These are phyloP conservation scores for Rhinoderma darwinii DNA, from an alignment of 2,113 vertebrate genomes.

Conservation along the genomic window DNA sequence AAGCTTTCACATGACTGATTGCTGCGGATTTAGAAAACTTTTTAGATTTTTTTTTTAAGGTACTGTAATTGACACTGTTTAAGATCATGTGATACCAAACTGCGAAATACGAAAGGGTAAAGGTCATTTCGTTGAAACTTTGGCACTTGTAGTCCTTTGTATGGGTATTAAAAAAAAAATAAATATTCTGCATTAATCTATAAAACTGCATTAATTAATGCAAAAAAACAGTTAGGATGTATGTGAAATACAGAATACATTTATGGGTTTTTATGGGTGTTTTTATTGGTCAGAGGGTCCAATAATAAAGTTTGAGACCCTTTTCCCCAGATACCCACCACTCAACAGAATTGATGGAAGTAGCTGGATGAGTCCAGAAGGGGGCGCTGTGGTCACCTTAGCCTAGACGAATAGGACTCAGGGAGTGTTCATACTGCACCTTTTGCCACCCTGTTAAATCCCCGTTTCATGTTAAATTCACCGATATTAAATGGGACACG, in stretches of 20 bases:
- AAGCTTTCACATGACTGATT: constrained; percentile 61
- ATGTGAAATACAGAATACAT: background rate
- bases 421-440: background rate
- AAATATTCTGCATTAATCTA: background rate
- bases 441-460: background rate
- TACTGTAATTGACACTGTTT: background rate
- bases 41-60: background rate
- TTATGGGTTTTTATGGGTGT: too few species aligned
- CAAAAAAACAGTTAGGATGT: background rate
- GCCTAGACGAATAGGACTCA: background rate
- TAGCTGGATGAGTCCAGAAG: background rate
- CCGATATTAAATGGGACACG: too few species aligned
- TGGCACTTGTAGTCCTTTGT: background rate
- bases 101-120: background rate
- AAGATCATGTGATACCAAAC: background rate
- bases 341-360: background rate
- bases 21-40: background rate
- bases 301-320: background rate
- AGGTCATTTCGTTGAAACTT: background rate
- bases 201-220: background rate
- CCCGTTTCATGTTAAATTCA: background rate
- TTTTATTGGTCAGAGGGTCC: background rate
- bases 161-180: background rate
- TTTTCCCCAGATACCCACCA: background rate
- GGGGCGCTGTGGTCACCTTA: background rate